Percentiles rank a stretch among this genome's conserved stretches.
Evolutionary conservation across 2,888 invertebrate genomes (phyloP).

Genomic region (Koerneria pararmatus): DNA sequence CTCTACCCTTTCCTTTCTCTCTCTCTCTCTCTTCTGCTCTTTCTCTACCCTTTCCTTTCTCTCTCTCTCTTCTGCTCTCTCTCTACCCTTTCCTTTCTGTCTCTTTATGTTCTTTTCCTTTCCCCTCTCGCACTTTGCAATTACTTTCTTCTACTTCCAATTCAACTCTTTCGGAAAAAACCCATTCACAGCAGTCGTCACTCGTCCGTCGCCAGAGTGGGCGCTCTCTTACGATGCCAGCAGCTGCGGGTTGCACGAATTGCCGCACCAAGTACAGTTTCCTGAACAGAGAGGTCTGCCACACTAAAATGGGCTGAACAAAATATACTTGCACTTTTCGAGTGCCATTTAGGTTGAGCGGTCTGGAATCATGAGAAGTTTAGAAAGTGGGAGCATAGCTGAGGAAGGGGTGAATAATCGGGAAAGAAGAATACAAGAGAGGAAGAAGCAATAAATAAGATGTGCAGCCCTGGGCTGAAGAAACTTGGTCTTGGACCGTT

Average conservation of each 20-base stretch:
- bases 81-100: neutral
- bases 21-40: conserved; percentile 8
- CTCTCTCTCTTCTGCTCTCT: conserved; percentile 7
- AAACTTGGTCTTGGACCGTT: neutral
- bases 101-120: conserved; percentile 2
- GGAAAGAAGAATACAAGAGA: neutral
- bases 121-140: conserved; percentile 11
- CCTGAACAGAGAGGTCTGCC: conserved; percentile 36
- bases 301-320: neutral
- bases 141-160: neutral
- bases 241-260: conserved; percentile 37
- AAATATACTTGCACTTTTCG: neutral
- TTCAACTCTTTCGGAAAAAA: neutral
- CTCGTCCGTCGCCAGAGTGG: neutral
- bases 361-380: no score
- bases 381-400: no score
- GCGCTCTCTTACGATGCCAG: conserved; percentile 31
- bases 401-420: neutral
- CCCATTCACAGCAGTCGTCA: neutral
- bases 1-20: conserved; percentile 8
- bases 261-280: conserved; percentile 40
- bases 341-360: neutral
- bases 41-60: neutral
- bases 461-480: neutral
- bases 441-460: neutral